These are phyloP conservation scores for Calliphora vomitoria DNA, from an alignment of 2,888 invertebrate genomes.

Conservation along the genomic window DNA sequence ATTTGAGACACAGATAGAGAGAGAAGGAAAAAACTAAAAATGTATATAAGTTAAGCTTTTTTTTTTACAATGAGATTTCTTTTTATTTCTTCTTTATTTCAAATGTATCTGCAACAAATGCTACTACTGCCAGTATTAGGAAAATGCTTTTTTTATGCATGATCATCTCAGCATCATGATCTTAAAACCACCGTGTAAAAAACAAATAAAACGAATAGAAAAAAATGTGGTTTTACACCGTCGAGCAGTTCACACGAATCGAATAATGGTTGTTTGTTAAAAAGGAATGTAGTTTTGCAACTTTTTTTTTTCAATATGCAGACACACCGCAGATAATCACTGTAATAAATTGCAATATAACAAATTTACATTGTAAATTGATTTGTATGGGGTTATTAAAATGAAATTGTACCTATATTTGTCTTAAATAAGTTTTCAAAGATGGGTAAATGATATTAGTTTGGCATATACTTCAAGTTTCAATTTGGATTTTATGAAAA, in stretches of 20 bases:
- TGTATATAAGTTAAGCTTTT: too few species aligned
- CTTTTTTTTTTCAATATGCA: slow-evolving; percentile 72
- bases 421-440: too few species aligned
- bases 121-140: not conserved
- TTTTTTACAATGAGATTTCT: too few species aligned
- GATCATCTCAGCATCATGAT: slow-evolving; percentile 16
- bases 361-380: not conserved
- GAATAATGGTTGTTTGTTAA: slow-evolving; percentile 62
- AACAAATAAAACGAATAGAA: not conserved
- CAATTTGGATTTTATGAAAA: too few species aligned
- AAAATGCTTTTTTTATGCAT: not conserved
- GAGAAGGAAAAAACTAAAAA: not conserved
- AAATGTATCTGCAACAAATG: too few species aligned
- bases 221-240: slow-evolving; percentile 25
- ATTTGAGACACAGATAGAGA: not conserved
- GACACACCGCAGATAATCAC: not conserved
- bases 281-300: slow-evolving; percentile 81
- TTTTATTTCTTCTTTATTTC: too few species aligned
- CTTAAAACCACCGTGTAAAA: not conserved
- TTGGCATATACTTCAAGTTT: too few species aligned
- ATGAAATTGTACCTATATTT: too few species aligned
- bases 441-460: too few species aligned
- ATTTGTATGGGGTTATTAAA: not conserved
- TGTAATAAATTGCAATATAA: slow-evolving; percentile 16
- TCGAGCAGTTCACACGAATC: slow-evolving; percentile 30